phyloP scores from a whole-genome alignment of 2,888 invertebrate genomes.

The Agapetus fuscipes region DNA sequence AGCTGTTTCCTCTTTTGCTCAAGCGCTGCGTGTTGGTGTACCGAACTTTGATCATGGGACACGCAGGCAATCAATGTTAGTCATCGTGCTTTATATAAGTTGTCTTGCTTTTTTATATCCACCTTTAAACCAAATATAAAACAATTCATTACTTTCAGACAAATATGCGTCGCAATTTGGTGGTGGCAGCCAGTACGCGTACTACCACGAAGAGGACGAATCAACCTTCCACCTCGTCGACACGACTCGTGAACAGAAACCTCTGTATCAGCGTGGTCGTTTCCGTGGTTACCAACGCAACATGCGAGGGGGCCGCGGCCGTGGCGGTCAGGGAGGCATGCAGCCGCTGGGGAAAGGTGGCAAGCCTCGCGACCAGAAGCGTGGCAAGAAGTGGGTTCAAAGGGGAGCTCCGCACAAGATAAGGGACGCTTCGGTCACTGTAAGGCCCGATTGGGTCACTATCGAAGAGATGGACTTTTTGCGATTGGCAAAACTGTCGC shows the following conservation, averaged over 20 bases:
- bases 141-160: conserved; percentile 47
- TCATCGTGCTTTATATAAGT: no score
- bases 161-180: conserved; percentile 91
- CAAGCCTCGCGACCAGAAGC: conserved; percentile 68
- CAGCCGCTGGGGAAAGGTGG: conserved; percentile 76
- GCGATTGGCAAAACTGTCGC: conserved; percentile 80
- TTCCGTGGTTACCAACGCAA: conserved; percentile 74
- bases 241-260: conserved; percentile 80
- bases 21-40: no score
- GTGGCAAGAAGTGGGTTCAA: conserved; percentile 83
- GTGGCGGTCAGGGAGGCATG: conserved; percentile 64
- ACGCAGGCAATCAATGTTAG: no score
- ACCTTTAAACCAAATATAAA: no score
- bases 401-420: conserved; percentile 80
- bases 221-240: conserved; percentile 97
- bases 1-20: no score
- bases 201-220: conserved; percentile 98
- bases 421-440: conserved; percentile 93
- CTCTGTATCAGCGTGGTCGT: conserved; percentile 86
- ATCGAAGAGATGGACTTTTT: conserved; percentile 99
- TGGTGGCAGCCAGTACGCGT: conserved; percentile 94
- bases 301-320: conserved; percentile 58
- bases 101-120: no score
- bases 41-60: no score
- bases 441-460: conserved; percentile 92